phyloP scores from a whole-genome alignment of 2,888 invertebrate genomes.

The Nephrotoma guestfalica region DNA sequence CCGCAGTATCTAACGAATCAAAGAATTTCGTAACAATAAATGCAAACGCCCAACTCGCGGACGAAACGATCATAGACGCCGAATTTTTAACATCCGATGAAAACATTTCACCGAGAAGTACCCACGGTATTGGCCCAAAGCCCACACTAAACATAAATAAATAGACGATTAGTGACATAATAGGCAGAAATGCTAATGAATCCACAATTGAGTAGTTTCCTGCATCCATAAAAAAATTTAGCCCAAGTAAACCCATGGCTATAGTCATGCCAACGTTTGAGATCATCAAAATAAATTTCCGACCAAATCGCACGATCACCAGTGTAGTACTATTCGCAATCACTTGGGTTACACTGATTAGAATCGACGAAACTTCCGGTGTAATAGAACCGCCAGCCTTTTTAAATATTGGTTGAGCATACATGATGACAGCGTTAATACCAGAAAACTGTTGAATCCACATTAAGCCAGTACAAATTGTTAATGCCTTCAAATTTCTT shows the following conservation, averaged over 20 bases:
- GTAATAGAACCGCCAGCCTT: conserved; percentile 42
- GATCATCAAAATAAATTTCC: conserved; percentile 47
- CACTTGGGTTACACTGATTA: conserved; percentile 42
- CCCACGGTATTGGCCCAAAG: conserved; percentile 58
- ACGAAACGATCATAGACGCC: conserved; percentile 52
- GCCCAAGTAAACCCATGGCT: conserved; percentile 38
- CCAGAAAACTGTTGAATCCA: conserved; percentile 64
- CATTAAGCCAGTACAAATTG: conserved; percentile 51
- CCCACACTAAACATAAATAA: conserved; percentile 53
- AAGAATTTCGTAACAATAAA: conserved; percentile 56
- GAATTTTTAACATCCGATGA: conserved; percentile 52
- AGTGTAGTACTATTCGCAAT: conserved; percentile 48
- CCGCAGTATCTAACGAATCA: conserved; percentile 31
- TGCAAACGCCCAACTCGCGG: conserved; percentile 51
- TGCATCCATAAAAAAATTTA: conserved; percentile 40
- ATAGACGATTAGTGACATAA: conserved; percentile 48
- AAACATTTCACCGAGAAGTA: conserved; percentile 59
- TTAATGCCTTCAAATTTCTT: conserved; percentile 52
- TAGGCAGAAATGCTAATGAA: conserved; percentile 46
- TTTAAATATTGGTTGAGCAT: conserved; percentile 48
- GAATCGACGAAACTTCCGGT: conserved; percentile 46
- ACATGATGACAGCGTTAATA: conserved; percentile 58
- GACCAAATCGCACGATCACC: conserved; percentile 55
- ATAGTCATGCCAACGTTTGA: conserved; percentile 48
- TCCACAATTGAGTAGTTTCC: conserved; percentile 15